Conservation (phyloP, 2,888 invertebrate species). For the Micoletzkya japonica region DNA sequence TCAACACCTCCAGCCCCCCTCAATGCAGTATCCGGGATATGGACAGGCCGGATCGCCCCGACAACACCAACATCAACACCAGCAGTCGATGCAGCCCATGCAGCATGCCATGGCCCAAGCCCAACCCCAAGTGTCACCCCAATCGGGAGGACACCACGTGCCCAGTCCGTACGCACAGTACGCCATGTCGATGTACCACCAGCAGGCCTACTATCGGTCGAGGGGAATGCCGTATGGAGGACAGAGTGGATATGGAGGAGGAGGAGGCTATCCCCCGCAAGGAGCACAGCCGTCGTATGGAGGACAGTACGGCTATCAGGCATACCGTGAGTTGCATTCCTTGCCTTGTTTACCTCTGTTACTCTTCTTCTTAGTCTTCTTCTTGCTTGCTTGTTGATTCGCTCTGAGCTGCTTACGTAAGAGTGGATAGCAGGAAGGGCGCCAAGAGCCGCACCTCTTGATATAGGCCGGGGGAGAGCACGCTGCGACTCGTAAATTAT, state of each 20-base stretch:
- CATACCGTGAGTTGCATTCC: too few relatives aligned
- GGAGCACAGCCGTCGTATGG: too few relatives aligned
- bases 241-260: neutral
- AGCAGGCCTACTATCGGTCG: conserved; percentile 33
- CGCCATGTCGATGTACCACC: conserved; percentile 31
- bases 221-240: conserved; percentile 8
- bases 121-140: neutral
- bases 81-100: conserved; percentile 4
- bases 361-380: too few relatives aligned
- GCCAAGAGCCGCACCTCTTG: too few relatives aligned
- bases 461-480: too few relatives aligned
- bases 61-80: conserved; percentile 26
- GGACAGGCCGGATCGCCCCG: neutral
- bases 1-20: neutral
- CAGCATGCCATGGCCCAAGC: neutral
- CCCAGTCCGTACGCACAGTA: conserved; percentile 29
- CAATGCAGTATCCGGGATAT: neutral
- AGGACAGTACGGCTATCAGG: too few relatives aligned
- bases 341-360: too few relatives aligned
- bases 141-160: neutral
- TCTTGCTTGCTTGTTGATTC: too few relatives aligned
- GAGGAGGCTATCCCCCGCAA: too few relatives aligned
- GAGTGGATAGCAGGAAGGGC: too few relatives aligned
- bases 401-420: too few relatives aligned
- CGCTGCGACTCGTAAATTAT: too few relatives aligned